Conservation (phyloP, 2,797 vertebrate species). For the Acanthurus tractus region DNA sequence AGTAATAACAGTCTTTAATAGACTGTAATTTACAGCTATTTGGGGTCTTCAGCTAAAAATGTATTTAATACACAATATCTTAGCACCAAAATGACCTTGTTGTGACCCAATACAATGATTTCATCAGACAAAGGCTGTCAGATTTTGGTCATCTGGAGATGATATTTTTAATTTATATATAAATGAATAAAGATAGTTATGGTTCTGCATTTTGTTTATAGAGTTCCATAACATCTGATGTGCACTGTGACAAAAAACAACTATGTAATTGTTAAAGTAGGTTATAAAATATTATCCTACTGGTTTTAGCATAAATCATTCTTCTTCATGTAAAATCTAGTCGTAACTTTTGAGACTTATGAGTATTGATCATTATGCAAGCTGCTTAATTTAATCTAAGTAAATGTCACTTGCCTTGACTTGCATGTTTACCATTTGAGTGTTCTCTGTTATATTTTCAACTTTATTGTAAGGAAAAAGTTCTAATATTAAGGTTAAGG, state of each 20-base stretch:
- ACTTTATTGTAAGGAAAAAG: too few relatives aligned
- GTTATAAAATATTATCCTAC: too few relatives aligned
- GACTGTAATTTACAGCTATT: neutral
- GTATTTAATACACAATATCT: neutral
- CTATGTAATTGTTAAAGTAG: too few relatives aligned
- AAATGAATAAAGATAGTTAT: neutral
- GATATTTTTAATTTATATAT: neutral
- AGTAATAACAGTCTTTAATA: neutral
- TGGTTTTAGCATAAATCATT: too few relatives aligned
- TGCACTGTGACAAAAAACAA: too few relatives aligned
- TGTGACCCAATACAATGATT: neutral
- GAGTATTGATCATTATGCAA: too few relatives aligned
- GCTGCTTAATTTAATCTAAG: neutral
- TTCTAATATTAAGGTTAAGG: too few relatives aligned
- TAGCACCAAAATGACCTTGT: neutral
- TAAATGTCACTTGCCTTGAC: neutral
- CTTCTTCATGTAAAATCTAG: neutral
- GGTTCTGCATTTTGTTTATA: neutral
- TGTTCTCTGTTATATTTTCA: too few relatives aligned
- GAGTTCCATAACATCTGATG: neutral
- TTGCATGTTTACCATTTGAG: too few relatives aligned
- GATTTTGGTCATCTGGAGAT: neutral
- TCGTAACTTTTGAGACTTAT: neutral
- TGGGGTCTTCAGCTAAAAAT: neutral
- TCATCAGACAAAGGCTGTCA: neutral